Percentiles rank a stretch among this genome's conserved stretches.
These are phyloP conservation scores for Holotrichia oblita DNA, from an alignment of 1,140 invertebrate genomes.

Conservation along the genomic window DNA sequence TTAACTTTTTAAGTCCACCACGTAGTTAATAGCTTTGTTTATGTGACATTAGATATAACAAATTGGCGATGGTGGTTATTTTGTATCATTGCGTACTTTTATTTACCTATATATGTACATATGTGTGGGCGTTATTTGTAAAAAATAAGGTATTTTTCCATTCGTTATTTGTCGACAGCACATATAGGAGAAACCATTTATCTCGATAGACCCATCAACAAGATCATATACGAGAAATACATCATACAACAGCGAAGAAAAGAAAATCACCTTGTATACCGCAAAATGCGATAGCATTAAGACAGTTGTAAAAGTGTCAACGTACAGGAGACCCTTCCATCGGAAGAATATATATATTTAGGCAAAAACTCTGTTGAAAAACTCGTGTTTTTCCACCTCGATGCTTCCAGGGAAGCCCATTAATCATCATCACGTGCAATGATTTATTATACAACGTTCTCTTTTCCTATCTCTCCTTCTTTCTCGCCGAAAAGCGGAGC, in stretches of 20 bases:
- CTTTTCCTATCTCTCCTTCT: too few relatives aligned
- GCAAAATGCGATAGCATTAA: background rate
- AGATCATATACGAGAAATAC: background rate
- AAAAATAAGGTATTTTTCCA: slow-evolving; percentile 3
- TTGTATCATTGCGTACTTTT: background rate
- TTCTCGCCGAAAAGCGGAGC: too few relatives aligned
- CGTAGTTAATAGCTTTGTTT: too few relatives aligned
- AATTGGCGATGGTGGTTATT: background rate
- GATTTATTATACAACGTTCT: background rate
- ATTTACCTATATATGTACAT: background rate
- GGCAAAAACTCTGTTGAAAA: background rate
- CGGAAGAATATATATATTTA: background rate
- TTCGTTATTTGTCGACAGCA: background rate
- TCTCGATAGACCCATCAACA: background rate
- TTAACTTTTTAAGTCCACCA: too few relatives aligned
- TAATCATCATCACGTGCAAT: slow-evolving; percentile 13
- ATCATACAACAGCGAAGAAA: background rate
- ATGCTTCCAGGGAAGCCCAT: background rate
- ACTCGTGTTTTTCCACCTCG: slow-evolving; percentile 6
- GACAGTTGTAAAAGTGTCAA: slow-evolving; percentile 6
- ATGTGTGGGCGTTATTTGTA: background rate
- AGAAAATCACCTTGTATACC: background rate
- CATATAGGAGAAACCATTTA: background rate
- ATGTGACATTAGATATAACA: too few relatives aligned
- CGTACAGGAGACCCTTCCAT: background rate